Percentiles rank a stretch among this genome's conserved stretches.
Evolutionary conservation across 2,797 vertebrate genomes (phyloP).

Genomic region (Enteromius argenteus): DNA sequence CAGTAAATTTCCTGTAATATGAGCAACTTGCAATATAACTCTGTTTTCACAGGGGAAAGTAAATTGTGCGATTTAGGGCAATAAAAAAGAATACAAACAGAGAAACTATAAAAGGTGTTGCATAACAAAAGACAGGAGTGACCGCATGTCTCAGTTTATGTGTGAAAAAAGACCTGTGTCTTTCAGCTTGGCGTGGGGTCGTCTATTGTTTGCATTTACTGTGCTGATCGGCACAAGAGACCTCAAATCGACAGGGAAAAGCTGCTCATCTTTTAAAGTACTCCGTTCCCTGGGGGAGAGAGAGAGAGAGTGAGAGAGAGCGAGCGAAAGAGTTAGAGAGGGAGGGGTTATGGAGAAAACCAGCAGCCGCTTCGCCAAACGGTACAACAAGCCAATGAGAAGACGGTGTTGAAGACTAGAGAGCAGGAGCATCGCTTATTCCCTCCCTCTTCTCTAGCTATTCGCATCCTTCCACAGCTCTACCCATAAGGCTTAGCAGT

Average conservation of each 20-base stretch:
- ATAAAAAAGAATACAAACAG: background rate
- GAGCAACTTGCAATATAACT: background rate
- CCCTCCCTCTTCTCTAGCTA: constrained; percentile 39
- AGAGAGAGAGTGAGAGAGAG: constrained; percentile 44
- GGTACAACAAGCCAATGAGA: constrained; percentile 51
- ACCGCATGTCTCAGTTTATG: constrained; percentile 9
- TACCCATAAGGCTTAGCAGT: constrained; percentile 29
- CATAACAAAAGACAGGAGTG: constrained; percentile 38
- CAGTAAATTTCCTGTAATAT: background rate
- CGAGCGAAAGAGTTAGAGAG: constrained; percentile 22
- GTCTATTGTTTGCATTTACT: constrained; percentile 75
- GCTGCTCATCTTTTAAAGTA: constrained; percentile 79
- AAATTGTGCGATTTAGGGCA: background rate
- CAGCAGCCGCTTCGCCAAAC: constrained; percentile 43
- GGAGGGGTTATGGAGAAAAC: constrained; percentile 47
- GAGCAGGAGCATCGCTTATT: constrained; percentile 55
- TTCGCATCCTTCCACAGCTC: constrained; percentile 32
- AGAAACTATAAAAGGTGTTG: constrained; percentile 10
- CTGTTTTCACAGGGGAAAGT: constrained; percentile 4
- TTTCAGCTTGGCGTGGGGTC: constrained; percentile 59
- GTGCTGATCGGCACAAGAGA: constrained; percentile 57
- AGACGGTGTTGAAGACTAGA: constrained; percentile 48
- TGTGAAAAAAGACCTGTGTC: constrained; percentile 39
- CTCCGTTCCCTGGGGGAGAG: constrained; percentile 63
- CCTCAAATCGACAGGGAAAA: constrained; percentile 60